Conservation (phyloP, 2,113 vertebrate genomes). For the Athene noctua region DNA sequence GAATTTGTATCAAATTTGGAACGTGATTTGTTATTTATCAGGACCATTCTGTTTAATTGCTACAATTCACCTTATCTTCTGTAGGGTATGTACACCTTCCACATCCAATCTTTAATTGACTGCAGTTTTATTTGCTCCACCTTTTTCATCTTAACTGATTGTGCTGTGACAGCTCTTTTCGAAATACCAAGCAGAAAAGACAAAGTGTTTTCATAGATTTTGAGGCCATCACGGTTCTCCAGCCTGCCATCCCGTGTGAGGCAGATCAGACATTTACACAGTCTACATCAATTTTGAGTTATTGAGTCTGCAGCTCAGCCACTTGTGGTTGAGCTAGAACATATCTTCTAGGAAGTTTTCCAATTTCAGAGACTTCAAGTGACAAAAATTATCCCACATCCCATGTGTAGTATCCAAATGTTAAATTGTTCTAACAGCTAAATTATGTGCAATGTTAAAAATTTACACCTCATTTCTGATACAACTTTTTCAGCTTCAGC, state of each 20-base stretch:
- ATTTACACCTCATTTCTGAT: slow-evolving; percentile 38
- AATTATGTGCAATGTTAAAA: slow-evolving; percentile 45
- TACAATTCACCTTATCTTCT: slow-evolving; percentile 14
- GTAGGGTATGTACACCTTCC: neutral
- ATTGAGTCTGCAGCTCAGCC: slow-evolving; percentile 39
- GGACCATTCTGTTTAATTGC: neutral
- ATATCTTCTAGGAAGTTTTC: slow-evolving; percentile 49
- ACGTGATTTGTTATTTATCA: slow-evolving; percentile 22
- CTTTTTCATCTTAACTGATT: neutral
- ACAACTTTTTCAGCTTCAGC: slow-evolving; percentile 22
- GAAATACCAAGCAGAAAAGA: neutral
- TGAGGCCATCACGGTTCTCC: neutral
- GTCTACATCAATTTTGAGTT: neutral
- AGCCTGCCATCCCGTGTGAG: neutral
- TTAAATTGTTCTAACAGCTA: slow-evolving; percentile 51
- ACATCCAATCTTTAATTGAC: neutral
- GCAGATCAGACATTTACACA: neutral
- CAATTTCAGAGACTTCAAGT: slow-evolving; percentile 45
- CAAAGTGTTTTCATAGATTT: neutral
- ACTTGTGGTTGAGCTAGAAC: slow-evolving; percentile 27
- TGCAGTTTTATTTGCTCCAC: neutral
- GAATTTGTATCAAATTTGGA: neutral
- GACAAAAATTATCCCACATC: slow-evolving; percentile 60
- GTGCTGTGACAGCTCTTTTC: neutral
- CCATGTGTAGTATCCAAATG: slow-evolving; percentile 38